phyloP scores from a whole-genome alignment of 2,113 vertebrate species.

The Paramormyrops kingsleyae region DNA sequence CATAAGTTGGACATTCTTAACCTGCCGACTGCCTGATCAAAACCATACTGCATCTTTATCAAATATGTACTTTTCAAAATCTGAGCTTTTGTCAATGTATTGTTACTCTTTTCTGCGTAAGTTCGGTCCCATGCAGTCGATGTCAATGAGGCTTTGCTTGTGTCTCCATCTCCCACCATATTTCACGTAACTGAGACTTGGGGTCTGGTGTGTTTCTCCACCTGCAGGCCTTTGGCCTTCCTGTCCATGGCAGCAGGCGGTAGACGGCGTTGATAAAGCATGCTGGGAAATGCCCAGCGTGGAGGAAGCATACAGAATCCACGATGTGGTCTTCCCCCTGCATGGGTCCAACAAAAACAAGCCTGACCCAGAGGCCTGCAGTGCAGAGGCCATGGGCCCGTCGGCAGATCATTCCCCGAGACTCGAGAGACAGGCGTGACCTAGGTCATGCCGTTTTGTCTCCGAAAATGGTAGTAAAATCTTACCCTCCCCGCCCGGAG shows the following conservation, averaged over 20 bases:
- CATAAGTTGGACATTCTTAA: neutral
- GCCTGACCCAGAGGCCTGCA: constrained; percentile 27
- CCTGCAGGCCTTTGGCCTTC: neutral
- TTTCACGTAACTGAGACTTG: neutral
- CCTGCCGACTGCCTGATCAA: neutral
- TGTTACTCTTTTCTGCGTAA: neutral
- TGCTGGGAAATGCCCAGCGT: neutral
- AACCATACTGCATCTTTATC: neutral
- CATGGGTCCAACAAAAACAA: neutral
- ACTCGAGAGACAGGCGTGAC: constrained; percentile 36
- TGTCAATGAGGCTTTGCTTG: neutral
- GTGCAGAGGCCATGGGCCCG: constrained; percentile 18
- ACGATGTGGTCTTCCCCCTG: neutral
- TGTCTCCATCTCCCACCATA: neutral
- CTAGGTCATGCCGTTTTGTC: constrained; percentile 39
- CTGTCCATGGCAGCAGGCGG: neutral
- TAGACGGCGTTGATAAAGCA: neutral
- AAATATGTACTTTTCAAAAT: neutral
- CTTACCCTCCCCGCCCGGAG: neutral
- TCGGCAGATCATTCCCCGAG: constrained; percentile 35
- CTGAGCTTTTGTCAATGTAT: neutral
- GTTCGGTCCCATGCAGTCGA: neutral
- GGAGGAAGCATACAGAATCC: neutral
- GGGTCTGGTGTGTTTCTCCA: neutral
- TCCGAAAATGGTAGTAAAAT: constrained; percentile 23